Evolutionary conservation across 2,797 vertebrate genomes (phyloP).

Genomic region (Sebastes taczanowskii): DNA sequence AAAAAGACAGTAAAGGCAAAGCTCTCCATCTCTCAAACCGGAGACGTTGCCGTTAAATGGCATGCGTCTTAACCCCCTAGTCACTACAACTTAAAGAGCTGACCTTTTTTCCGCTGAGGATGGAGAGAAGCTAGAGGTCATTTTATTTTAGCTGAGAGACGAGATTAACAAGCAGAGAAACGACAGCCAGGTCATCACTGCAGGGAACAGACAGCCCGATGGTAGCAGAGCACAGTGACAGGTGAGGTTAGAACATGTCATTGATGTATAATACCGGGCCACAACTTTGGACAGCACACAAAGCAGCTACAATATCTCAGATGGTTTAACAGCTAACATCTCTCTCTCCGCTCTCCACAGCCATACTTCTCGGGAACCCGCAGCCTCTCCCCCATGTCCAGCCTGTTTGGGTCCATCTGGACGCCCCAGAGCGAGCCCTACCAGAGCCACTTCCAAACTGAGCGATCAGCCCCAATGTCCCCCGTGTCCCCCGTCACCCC

Average conservation of each 20-base stretch:
- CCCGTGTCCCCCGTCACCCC: constrained; percentile 81
- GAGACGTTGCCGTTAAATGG: not conserved
- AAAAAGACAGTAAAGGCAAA: not conserved
- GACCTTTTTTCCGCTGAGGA: not conserved
- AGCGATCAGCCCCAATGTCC: constrained; percentile 79
- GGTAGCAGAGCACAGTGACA: constrained; percentile 4
- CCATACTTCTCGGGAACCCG: constrained; percentile 96
- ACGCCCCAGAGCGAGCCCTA: constrained; percentile 94
- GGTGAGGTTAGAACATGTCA: not conserved
- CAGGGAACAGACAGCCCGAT: constrained; percentile 9
- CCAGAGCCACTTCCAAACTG: constrained; percentile 86
- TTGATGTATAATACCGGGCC: not conserved
- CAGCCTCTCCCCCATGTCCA: constrained; percentile 98
- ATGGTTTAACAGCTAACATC: not conserved
- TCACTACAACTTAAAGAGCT: not conserved
- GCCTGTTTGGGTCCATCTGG: constrained; percentile 99
- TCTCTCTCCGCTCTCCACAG: constrained; percentile 70
- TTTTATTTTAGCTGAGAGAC: constrained; percentile 9
- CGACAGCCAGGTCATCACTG: not conserved
- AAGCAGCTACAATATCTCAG: not conserved
- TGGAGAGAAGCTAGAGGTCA: not conserved
- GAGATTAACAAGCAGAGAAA: not conserved
- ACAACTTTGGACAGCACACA: not conserved
- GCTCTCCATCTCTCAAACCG: not conserved
- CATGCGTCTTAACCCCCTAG: not conserved